Evolutionary conservation across 2,113 vertebrate species (phyloP).

Genomic region (Microcebus ravelobensis): DNA sequence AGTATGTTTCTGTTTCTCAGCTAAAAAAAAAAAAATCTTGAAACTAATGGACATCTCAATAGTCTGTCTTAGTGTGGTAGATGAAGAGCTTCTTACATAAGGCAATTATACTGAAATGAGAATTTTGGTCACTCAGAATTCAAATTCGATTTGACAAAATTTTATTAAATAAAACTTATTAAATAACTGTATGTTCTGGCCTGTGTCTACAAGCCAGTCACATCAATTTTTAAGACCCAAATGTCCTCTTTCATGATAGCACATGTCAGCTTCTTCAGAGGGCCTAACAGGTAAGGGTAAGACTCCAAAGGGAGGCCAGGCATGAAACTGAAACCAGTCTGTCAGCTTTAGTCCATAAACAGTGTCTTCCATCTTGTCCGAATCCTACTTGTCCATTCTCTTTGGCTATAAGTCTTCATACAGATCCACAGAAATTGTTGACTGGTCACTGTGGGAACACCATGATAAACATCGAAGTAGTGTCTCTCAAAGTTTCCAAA

Average conservation of each 20-base stretch:
- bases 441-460: background rate
- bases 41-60: background rate
- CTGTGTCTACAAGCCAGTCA: background rate
- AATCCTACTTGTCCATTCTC: background rate
- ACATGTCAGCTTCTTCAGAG: background rate
- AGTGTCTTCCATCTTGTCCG: background rate
- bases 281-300: background rate
- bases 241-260: background rate
- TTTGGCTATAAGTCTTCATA: background rate
- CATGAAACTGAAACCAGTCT: background rate
- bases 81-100: background rate
- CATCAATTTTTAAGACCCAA: background rate
- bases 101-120: background rate
- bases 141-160: background rate
- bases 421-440: background rate
- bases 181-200: background rate
- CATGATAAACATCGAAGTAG: background rate
- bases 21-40: background rate
- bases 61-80: background rate
- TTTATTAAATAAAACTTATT: slow-evolving; percentile 17
- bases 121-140: background rate
- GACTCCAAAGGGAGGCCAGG: background rate
- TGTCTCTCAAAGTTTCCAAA: background rate
- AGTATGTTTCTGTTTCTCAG: background rate
- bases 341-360: background rate